Evolutionary conservation across 2,797 vertebrate species (phyloP).

Genomic region (Sebastes baramenuke): DNA sequence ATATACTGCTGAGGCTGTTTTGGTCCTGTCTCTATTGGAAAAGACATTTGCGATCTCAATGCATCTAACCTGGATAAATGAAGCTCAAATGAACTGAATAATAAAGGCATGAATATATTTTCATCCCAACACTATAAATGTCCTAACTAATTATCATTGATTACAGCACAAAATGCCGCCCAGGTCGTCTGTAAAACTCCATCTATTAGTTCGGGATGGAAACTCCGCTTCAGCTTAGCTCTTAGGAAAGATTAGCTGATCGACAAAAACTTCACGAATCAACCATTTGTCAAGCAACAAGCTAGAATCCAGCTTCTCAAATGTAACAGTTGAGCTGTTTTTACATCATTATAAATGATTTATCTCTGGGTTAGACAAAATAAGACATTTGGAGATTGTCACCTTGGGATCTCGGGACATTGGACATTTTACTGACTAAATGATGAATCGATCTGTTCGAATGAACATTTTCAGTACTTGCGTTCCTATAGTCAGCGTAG

Average conservation of each 20-base stretch:
- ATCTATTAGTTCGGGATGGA: too few relatives aligned
- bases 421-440: too few relatives aligned
- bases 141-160: neutral
- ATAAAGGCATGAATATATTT: neutral
- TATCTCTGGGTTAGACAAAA: too few relatives aligned
- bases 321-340: neutral
- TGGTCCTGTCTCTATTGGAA: neutral
- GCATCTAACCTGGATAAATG: conserved; percentile 11
- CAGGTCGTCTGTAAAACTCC: neutral
- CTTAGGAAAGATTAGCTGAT: neutral
- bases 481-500: too few relatives aligned
- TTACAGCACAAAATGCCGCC: neutral
- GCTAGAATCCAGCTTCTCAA: neutral
- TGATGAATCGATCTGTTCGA: too few relatives aligned
- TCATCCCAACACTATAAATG: neutral
- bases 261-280: neutral
- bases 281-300: neutral
- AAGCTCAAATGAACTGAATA: neutral
- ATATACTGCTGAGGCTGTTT: neutral
- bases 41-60: neutral
- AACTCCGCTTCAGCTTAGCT: too few relatives aligned
- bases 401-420: too few relatives aligned
- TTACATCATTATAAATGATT: too few relatives aligned
- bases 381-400: too few relatives aligned
- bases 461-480: too few relatives aligned